Evolutionary conservation across 2,888 invertebrate genomes (phyloP), one percentile per base, ranked within the genome.

Genomic region (Hypercompe scribonia): DNA sequence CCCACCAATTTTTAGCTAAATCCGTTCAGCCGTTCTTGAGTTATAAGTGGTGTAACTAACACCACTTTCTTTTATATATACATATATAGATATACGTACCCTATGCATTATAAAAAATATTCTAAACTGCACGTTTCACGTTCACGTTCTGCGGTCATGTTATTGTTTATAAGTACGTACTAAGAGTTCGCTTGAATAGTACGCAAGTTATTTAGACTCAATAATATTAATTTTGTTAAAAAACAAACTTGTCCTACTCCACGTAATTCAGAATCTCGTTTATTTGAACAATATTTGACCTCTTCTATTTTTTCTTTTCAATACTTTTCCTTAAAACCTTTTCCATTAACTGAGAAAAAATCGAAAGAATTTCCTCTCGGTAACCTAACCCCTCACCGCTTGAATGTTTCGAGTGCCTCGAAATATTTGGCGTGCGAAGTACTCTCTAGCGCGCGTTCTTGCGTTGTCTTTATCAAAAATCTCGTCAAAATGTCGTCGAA

Each of bases 391-490:
- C 78, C 76, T 73, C 78, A 68, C 80, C 71, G 72, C 80, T 81
- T 76, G 84, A 58, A 66, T 74, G 82, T 63, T 76, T 86, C 78
- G 77, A 85, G 84, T 81, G 73, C 46, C 73, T 78, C 74, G 78
- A 78, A 84, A 86, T 86, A 86, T 86, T 84, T 84, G 79, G 80
- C 81, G 79, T 78, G 73, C 78, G 81, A 71, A 80, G 83, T 76
- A 73, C 79, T 74, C 82, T 83, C 76, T 73, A 83, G 65, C 65
- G 70, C 75, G 68, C 80, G 71, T 74, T 63, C 76, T 77, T 74
- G 78, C 79, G 75, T 71, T 80, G 82, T 84, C 83, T 85, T 76
- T 80, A 81, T 81, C 84, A 83, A 85, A 85, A 85, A 81, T 80
- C 78, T 71, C 82, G 75, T 78, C 70, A 75, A 83, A 84, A 67